Base-by-base conservation (phyloP, 2,888 invertebrate species). In the Chydorus sphaericus region DNA sequence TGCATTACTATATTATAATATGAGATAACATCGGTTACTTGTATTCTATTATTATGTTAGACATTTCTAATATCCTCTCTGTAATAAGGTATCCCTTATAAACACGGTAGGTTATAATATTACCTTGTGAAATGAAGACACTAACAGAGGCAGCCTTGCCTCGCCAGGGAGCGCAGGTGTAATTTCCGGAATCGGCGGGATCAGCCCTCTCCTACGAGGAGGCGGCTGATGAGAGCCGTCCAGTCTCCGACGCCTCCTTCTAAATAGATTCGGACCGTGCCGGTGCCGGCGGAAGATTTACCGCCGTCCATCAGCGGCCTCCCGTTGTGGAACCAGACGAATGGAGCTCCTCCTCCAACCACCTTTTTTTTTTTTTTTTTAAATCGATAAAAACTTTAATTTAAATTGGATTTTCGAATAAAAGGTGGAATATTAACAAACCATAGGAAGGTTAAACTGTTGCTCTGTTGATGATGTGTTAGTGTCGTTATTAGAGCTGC, bases 111-210 rank as follows among this genome's bases (percentile, higher is more conserved):
- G n/a, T n/a, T n/a, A n/a, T n/a, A n/a, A n/a, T n/a, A n/a, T 77
- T 77, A 84, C 89, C 89, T 79, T 87, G 86, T 56, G 88, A 87
- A 66, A 90, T 89, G 74, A 86, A 90, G 68, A 90, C 89, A 73
- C 80, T 83, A 69, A 88, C 87, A 71, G 83, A 85, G 65, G 89
- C 89, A 62, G 88, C 82, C 73, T 88, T 86, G 61, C 89, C 85
- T 75, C 88, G 88, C 69, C 86, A 83, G 65, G 89, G 87, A 70
- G 83, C 83, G 76, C 89, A 89, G 61, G 88, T 85, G 74, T 89
- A 89, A 77, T 91, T 90, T 67, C 90, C 91, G 64, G 88, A 86
- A 76, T 91, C 89, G 58, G 79, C 77, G 67, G 85, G 83, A 68
- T 81, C 81, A 62, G 90, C 89, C 68, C 83, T 80, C 66, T 81